These are phyloP conservation scores for Dipus sagitta DNA, from an alignment of 2,797 vertebrate species.

Conservation along the genomic window DNA sequence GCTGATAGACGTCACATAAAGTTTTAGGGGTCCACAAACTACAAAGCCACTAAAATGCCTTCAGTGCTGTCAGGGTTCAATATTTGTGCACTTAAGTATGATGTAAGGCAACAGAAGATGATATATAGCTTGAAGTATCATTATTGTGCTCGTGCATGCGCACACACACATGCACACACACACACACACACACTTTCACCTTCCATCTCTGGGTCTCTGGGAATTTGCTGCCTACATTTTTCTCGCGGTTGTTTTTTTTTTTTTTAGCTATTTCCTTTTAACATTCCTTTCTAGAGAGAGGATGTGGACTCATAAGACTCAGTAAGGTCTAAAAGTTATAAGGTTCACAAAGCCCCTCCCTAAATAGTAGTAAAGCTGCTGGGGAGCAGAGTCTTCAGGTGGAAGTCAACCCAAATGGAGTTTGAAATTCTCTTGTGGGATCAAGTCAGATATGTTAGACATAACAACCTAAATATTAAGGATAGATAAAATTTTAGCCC, in stretches of 20 bases:
- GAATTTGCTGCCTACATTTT: too few relatives aligned
- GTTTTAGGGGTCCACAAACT: not conserved
- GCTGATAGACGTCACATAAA: not conserved
- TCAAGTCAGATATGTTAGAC: constrained; percentile 65
- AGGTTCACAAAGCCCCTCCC: too few relatives aligned
- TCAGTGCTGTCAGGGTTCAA: not conserved
- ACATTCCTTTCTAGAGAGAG: too few relatives aligned
- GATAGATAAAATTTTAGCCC: constrained; percentile 45
- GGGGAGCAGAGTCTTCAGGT: not conserved
- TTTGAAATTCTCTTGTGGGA: constrained; percentile 5
- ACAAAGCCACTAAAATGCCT: not conserved
- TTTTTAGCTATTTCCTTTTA: too few relatives aligned
- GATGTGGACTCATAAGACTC: too few relatives aligned
- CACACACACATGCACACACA: not conserved
- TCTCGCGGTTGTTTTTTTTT: too few relatives aligned
- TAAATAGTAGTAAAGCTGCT: too few relatives aligned
- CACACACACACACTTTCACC: too few relatives aligned
- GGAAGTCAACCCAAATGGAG: constrained; percentile 30
- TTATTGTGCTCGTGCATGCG: too few relatives aligned
- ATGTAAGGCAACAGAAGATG: not conserved
- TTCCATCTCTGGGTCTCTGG: too few relatives aligned
- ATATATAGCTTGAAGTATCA: not conserved
- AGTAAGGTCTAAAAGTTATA: too few relatives aligned
- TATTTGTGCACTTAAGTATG: not conserved
- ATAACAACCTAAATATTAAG: constrained; percentile 56